phyloP scores from a whole-genome alignment of 2,113 vertebrate species.

The Otocyon megalotis region DNA sequence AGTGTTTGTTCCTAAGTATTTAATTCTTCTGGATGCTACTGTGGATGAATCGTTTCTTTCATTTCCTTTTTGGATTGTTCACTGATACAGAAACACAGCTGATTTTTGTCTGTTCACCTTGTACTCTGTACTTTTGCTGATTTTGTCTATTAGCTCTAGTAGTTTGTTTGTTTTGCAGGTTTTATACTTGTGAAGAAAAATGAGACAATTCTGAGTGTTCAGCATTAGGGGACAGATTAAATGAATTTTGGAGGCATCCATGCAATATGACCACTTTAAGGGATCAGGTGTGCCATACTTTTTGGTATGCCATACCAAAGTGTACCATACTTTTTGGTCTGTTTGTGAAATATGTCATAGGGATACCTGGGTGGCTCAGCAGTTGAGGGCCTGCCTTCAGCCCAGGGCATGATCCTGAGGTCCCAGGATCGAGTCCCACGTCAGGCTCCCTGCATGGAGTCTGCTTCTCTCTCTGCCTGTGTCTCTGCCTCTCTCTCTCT shows the following conservation, averaged over 20 bases:
- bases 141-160: conserved; percentile 25
- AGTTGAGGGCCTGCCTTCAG: too few species aligned
- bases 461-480: too few species aligned
- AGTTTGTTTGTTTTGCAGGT: background rate
- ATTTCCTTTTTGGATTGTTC: conserved; percentile 22
- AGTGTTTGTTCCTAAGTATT: conserved; percentile 19
- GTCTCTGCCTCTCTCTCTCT: too few species aligned
- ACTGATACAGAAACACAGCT: background rate
- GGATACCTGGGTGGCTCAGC: too few species aligned
- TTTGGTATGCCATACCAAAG: background rate
- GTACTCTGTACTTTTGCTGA: background rate
- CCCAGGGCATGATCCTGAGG: too few species aligned
- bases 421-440: too few species aligned
- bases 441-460: too few species aligned
- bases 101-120: conserved; percentile 50
- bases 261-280: conserved; percentile 20
- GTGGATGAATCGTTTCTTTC: conserved; percentile 26
- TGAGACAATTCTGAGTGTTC: conserved; percentile 18
- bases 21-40: conserved; percentile 28
- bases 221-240: conserved; percentile 15
- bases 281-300: background rate
- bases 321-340: conserved; percentile 1
- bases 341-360: conserved; percentile 27
- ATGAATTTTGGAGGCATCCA: background rate
- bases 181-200: conserved; percentile 49